Base-by-base conservation (phyloP, 2,113 vertebrate species). In the Burhinus oedicnemus region DNA sequence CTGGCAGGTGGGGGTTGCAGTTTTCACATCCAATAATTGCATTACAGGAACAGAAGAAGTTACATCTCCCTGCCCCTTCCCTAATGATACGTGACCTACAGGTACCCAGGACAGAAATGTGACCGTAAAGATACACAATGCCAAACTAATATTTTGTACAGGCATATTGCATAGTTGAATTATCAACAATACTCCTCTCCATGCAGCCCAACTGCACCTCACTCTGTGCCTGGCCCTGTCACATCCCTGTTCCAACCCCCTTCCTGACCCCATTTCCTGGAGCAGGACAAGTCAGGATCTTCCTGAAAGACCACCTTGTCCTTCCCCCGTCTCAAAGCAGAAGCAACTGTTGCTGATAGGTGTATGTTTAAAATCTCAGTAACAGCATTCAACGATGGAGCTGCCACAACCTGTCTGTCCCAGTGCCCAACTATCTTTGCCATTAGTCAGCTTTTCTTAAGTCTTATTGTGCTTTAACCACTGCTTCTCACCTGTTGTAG, bases 341-440 rank as follows among this genome's bases (percentile, higher is more conserved):
- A 84, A 75, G 45, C 19, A 55, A 18, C 34, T 57, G 7, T 5
- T n/a, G 61, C 57, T n/a, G 36, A 47, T 5, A 61, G 49, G 42
- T 8, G 7, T 6, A 27, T 0, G 1, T n/a, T 13, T 80, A 68
- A 92, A 75, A 22, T 26, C 18, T 65, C 2, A 0, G 23, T 44
- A 40, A 49, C 8, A 61, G 15, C 30, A 52, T 55, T 55, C 23
- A 80, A 2, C 0, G 0, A n/a, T 5, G 49, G 65, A 84, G 75
- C 42, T 1, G 2, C 6, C n/a, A 30, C 44, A 69, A 40, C 4
- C 34, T 14, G 4, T 15, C 38, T 52, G 40, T 32, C 20, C 18
- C 36, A 49, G 26, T 57, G 7, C 42, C 55, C 51, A 64, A 8
- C 3, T 34, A 9, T 18, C 36, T 89, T 38, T 45, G 52, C 52